Conservation (phyloP, 1,140 invertebrate species). For the Monochamus saltuarius region DNA sequence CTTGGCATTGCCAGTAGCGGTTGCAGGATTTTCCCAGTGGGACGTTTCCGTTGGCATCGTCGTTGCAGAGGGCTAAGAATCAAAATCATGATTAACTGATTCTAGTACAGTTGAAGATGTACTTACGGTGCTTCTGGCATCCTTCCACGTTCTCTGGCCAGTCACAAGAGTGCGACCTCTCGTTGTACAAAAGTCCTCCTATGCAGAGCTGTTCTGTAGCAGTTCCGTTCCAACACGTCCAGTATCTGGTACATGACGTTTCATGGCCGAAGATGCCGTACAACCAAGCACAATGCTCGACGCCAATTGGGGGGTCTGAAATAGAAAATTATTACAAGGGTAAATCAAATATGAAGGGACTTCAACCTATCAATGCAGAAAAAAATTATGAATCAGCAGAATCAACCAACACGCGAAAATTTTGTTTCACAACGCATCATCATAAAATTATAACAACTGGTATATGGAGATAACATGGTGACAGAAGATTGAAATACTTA, state of each 20-base stretch:
- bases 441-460: no score
- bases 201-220: conserved; percentile 92
- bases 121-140: conserved; percentile 92
- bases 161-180: conserved; percentile 85
- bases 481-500: no score
- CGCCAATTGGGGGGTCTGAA: conserved; percentile 76
- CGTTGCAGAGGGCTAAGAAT: conserved; percentile 79
- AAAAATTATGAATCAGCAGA: no score
- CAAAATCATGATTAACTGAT: background rate
- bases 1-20: conserved; percentile 91
- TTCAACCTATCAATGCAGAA: no score
- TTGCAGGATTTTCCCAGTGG: conserved; percentile 86
- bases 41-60: conserved; percentile 71
- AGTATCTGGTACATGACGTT: conserved; percentile 88
- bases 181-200: conserved; percentile 87
- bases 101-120: background rate
- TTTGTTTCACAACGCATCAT: no score
- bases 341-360: no score
- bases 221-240: conserved; percentile 94
- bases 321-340: conserved; percentile 23
- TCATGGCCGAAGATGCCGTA: conserved; percentile 93
- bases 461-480: no score
- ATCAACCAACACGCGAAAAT: no score
- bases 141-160: conserved; percentile 92
- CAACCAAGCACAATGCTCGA: conserved; percentile 88